Evolutionary conservation across 1,140 invertebrate genomes (phyloP), one percentile per base, ranked within the genome.

Genomic region (Zaprionus lachaisei): DNA sequence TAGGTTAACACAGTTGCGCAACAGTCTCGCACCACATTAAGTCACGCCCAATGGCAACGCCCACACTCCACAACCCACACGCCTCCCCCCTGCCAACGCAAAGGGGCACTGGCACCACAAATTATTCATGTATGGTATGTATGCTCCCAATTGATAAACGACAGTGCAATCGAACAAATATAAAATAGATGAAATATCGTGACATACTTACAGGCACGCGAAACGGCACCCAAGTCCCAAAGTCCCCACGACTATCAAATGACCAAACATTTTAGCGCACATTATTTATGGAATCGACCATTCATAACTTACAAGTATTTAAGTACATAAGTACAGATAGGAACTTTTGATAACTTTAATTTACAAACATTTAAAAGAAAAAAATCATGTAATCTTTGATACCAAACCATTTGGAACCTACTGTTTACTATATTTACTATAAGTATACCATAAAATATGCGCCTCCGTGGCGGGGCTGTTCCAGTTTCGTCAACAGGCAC

Each of bases 71-170:
- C 1, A 28, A 6, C 6, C 26, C 26, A 34, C 31, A 34, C 31
- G 4, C 7, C 31, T 34, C 31, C 9, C 9, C 3, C 31, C 31
- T 34, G 31, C 31, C 31, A 11, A 11, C 2, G 9, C 31, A 34
- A 34, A 34, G 9, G n/a, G 4, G 9, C 61, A 5, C n/a, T 65
- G 20, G 15, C n/a, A 7, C 15, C 49, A 56, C 67, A 77, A 83
- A 83, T 80, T 72, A 83, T 83, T 83, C 72, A 82, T 83, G 72
- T 44, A 67, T 77, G 72, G 72, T 44, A 67, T 77, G 72, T 44
- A 58, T 77, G 81, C 81, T 65, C 41, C 81, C 67, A 83, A 83
- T 83, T 83, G 81, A 77, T 80, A 68, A 73, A 61, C 61, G 61
- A 60, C 68, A 83, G 63, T 54, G 41, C 55, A 77, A 77, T 62